Base-by-base conservation (phyloP, 2,113 vertebrate species). In the Sinosuthora webbiana region DNA sequence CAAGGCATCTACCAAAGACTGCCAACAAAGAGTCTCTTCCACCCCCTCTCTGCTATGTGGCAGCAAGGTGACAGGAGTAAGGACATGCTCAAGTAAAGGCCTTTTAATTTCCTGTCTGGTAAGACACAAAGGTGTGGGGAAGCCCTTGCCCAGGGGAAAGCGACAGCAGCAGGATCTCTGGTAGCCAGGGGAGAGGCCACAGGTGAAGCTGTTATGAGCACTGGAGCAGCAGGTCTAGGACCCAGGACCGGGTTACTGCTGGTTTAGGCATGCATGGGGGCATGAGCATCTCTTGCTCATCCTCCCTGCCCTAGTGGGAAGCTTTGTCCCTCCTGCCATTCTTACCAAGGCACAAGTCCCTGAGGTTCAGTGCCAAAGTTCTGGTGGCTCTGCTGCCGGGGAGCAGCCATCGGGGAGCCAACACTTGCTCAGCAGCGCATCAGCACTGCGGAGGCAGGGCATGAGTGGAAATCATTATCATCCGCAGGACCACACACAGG, bases 391-490 rank as follows among this genome's bases (percentile, higher is more conserved):
- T 56, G 79, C 89, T 86, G 84, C 47, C 0, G 0, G 31, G 75
- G 53, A 83, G 67, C 65, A 59, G 83, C 44, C 24, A 1, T 7
- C 0, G 0, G 49, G 78, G 57, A 86, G 86, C 79, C 45, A 42
- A 10, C 0, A 4, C 52, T 81, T 1, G 2, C 76, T 68, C 79
- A 57, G 92, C 77, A 13, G 84, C 10, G 1, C 41, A 30, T 79
- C 62, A 9, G 50, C 3, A 0, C 79, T 79, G 93, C 8, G 0
- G 90, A 94, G 82, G 92, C 84, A 71, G 81, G 69, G 84, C 55
- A 76, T 67, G 95, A 90, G 91, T 95, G 88, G 88, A 96, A 95
- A 92, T 89, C 95, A 95, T 96, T 97, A 88, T 92, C 91, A 81
- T 89, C 71, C 0, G 0, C 4, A 7, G 63, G 96, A 97, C 96